Percentiles rank a stretch among this genome's conserved stretches.
Evolutionary conservation across 2,888 invertebrate genomes (phyloP).

Genomic region (Hecatera dysodea): DNA sequence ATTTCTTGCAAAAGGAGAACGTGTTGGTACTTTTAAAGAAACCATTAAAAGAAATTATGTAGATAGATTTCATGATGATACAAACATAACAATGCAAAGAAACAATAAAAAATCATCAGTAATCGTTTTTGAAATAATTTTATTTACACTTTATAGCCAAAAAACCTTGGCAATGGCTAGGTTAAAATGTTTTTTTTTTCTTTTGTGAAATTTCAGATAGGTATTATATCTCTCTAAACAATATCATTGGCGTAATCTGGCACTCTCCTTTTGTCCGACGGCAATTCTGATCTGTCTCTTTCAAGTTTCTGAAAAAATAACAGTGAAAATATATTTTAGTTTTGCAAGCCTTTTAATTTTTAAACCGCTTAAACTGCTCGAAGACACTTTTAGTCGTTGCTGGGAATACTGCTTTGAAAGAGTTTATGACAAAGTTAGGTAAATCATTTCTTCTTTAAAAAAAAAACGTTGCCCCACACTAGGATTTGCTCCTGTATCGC

Average conservation of each 20-base stretch:
- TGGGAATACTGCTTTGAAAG: too few relatives aligned
- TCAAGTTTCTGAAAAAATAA: slow-evolving; percentile 28
- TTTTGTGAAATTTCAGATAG: neutral
- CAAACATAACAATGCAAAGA: neutral
- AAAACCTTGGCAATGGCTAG: neutral
- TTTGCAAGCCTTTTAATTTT: too few relatives aligned
- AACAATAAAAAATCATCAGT: neutral
- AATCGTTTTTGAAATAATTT: neutral
- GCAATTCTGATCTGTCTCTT: neutral
- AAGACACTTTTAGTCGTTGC: too few relatives aligned
- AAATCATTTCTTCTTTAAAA: too few relatives aligned
- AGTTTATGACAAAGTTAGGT: too few relatives aligned
- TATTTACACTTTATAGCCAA: neutral
- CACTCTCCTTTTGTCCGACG: neutral
- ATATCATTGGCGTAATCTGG: neutral
- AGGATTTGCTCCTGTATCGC: too few relatives aligned
- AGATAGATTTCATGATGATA: neutral
- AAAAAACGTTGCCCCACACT: too few relatives aligned
- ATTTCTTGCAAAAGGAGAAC: neutral
- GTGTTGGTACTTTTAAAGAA: neutral
- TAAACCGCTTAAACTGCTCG: too few relatives aligned
- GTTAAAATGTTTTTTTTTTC: too few relatives aligned
- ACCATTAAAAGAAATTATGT: neutral
- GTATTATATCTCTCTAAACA: slow-evolving; percentile 4
- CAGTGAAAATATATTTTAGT: neutral